A percentile compares a stretch with the other conserved stretches of the same genome.
Evolutionary conservation across 2,888 invertebrate species (phyloP).

Genomic region (Dasysyrphus tricinctus): DNA sequence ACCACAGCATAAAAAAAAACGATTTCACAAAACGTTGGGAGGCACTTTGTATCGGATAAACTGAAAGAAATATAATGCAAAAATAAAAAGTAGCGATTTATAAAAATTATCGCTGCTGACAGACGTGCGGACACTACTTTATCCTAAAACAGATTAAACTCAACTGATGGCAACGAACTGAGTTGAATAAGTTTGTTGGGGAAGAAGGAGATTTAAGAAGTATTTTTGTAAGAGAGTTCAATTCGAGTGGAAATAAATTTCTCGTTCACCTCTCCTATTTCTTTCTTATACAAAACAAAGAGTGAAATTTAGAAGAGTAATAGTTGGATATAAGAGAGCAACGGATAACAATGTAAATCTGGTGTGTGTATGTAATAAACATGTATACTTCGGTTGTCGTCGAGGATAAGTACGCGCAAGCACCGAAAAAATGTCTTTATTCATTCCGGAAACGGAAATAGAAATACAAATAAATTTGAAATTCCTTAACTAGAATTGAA

Average conservation of each 20-base stretch:
- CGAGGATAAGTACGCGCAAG: background rate
- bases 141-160: conserved; percentile 57
- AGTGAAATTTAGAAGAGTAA: background rate
- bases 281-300: background rate
- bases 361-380: background rate
- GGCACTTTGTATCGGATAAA: conserved; percentile 43
- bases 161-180: conserved; percentile 53
- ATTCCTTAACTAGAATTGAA: no score
- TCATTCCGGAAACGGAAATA: no score
- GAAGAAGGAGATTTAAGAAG: background rate
- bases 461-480: no score
- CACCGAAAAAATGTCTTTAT: background rate
- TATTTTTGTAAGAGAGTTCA: background rate
- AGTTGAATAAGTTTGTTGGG: background rate
- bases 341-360: background rate
- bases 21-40: conserved; percentile 19
- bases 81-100: conserved; percentile 51
- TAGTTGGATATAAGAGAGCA: background rate
- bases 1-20: background rate
- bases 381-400: background rate
- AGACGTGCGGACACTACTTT: conserved; percentile 22
- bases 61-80: conserved; percentile 21
- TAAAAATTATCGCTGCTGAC: conserved; percentile 47
- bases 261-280: no score
- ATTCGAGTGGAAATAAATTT: background rate